Base-by-base conservation (phyloP, 2,888 invertebrate genomes). In the Pardosa pseudoannulata region DNA sequence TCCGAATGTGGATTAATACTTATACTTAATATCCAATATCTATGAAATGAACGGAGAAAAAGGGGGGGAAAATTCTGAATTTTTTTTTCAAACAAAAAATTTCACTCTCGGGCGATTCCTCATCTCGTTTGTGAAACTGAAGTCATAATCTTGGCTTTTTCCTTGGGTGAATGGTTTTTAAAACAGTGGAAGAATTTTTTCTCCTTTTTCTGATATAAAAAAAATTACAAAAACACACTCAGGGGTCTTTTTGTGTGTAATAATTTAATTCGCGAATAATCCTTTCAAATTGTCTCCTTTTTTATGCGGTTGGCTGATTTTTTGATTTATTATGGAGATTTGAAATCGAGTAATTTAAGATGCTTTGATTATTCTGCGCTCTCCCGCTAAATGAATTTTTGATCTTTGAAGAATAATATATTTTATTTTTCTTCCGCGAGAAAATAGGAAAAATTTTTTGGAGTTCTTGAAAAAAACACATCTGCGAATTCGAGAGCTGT, bases 11-110 rank as follows among this genome's bases (percentile, higher is more conserved):
- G 83, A 85, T 85, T 85, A 85, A 85, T 85, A 74, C 62, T 73
- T 76, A 71, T 76, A 78, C 83, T 85, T 85, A 85, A 85, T 85
- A 85, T 85, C 71, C 83, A 73, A 85, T 85, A 85, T 85, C 78
- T 72, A 73, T 71, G 73, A 73, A 85, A 76, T 76, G 72, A 76
- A 83, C 50, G 50, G n/a, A 73, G 23, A 65, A 78, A 78, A 82
- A 78, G 23, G 5, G 67, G 67, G 74, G 75, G 65, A 27, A 11
- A 7, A 29, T 5, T 9, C 2, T 75, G 39, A 39, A 67, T 70
- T 75, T 70, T 70, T 41, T 28, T 70, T 36, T 70, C 62, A 72
- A 85, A 85, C 78, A 78, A 85, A 85, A 70, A 70, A 83, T 72
- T 72, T 78, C 56, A 78, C 72, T 67, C 78, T 85, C 78, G 46